Evolutionary conservation across 2,113 vertebrate species (phyloP), one percentile per base, ranked within the genome.

Genomic region (Dicentrarchus labrax): DNA sequence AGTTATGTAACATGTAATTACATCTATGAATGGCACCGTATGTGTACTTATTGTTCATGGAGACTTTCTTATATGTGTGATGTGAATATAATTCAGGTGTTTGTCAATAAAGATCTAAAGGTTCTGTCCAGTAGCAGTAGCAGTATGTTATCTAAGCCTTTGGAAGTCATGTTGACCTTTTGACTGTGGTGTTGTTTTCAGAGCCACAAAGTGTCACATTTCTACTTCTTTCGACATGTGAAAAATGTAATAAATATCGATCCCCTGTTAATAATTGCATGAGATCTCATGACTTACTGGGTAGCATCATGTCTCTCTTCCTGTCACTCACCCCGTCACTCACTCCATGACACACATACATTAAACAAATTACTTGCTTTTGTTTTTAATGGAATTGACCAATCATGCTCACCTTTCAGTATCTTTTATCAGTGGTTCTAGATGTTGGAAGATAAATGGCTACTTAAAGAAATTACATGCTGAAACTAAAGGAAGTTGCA

Each of bases 391-490:
- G 1, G 61, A 82, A 87, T 87, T 74, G 16, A 86, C 77, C 38
- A 48, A 22, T 72, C 59, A 75, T 8, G 72, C 84, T 93, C 81
- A 41, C n/a, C 54, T 93, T 92, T 93, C 88, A 84, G 76, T 79
- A 78, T 89, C 71, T 85, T 70, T 71, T 83, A 53, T 85, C 79
- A 82, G 80, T 67, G 43, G 53, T 61, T 73, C 21, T 77, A 56
- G 72, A 86, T 86, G 71, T 78, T 86, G n/a, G 62, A 82, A 70
- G 88, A 90, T 80, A 76, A 87, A 84, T 70, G 75, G 80, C 87
- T 87, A 85, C 84, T 91, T 92, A 85, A 93, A 87, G 59, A 92
- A 93, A 94, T 93, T 45, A 92, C 90, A 90, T 62, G 21, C 51
- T 80, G 62, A 78, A 72, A 19, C 22, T 53, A 3, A 50, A 66